Conservation (phyloP, 2,797 vertebrate genomes). For the Bothrops alternatus region DNA sequence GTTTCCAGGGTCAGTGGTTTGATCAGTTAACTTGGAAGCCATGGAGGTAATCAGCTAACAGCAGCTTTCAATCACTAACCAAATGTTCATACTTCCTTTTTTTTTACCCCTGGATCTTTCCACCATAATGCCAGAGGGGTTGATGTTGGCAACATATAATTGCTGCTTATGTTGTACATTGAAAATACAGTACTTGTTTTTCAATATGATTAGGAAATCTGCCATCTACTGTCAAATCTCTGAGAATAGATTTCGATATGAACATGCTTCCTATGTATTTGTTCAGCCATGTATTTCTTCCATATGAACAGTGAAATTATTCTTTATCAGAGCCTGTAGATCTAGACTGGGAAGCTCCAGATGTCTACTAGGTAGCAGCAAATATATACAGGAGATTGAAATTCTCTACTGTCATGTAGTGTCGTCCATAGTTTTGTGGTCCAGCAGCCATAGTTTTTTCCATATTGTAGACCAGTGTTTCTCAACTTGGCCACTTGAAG, state of each 20-base stretch:
- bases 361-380: background rate
- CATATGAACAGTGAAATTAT: background rate
- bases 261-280: background rate
- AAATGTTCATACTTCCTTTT: background rate
- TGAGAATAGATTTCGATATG: background rate
- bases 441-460: background rate
- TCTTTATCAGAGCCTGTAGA: background rate
- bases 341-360: background rate
- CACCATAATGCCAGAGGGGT: background rate
- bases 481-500: background rate
- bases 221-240: background rate
- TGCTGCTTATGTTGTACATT: background rate
- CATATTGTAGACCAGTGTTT: background rate
- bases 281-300: background rate
- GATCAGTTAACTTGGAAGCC: background rate
- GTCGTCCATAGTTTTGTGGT: background rate
- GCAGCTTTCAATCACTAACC: background rate
- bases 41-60: background rate
- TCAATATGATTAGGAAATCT: background rate
- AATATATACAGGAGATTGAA: background rate
- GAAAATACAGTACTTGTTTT: background rate
- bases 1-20: background rate
- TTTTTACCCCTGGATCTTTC: background rate
- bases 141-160: background rate
- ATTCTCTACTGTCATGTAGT: background rate